phyloP scores from a whole-genome alignment of 2,888 invertebrate genomes.

The Chrysotoxum bicinctum region DNA sequence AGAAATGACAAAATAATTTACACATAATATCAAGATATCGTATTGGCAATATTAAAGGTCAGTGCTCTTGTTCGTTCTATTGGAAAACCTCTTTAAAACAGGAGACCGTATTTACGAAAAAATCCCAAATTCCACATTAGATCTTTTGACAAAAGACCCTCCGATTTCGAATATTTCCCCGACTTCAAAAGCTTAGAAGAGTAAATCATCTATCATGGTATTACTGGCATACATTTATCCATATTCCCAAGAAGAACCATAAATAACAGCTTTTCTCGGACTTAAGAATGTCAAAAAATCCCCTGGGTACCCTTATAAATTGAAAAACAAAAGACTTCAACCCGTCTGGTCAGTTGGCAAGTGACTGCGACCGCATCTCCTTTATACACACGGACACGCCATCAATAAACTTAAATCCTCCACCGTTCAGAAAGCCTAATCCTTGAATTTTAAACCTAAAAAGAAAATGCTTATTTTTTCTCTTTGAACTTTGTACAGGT shows the following conservation, averaged over 20 bases:
- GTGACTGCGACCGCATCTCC: conserved; percentile 41
- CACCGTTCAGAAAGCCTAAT: conserved; percentile 33
- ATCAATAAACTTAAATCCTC: conserved; percentile 50
- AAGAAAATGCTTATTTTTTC: conserved; percentile 45
- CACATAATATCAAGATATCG: no score
- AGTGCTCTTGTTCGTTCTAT: no score
- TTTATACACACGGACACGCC: conserved; percentile 61
- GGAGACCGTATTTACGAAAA: no score
- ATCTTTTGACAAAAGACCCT: no score
- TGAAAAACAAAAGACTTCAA: conserved; percentile 48
- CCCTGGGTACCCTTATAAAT: conserved; percentile 51
- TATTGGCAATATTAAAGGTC: no score
- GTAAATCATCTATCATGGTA: not conserved
- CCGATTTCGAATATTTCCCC: not conserved
- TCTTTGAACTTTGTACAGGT: not conserved
- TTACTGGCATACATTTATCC: not conserved
- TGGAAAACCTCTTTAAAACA: no score
- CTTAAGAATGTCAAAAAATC: not conserved
- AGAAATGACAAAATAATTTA: no score
- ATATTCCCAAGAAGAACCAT: conserved; percentile 12
- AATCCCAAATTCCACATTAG: no score
- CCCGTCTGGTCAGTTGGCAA: conserved; percentile 52
- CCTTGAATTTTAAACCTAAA: conserved; percentile 39
- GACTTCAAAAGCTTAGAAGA: not conserved
- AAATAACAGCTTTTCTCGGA: conserved; percentile 51